These are phyloP conservation scores for Sebastiscus tertius DNA, from an alignment of 2,797 vertebrate genomes.

Conservation along the genomic window DNA sequence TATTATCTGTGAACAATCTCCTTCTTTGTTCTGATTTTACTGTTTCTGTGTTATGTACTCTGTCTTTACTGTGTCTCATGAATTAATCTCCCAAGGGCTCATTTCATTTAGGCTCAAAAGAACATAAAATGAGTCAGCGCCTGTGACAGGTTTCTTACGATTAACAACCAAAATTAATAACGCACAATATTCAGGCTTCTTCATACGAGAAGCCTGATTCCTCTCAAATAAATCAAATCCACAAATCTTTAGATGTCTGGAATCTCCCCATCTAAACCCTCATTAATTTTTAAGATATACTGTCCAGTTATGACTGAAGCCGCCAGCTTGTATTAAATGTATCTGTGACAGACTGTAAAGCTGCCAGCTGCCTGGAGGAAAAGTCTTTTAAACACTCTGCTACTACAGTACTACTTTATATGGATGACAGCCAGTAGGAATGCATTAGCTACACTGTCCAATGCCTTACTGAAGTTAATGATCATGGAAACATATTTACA, in stretches of 20 bases:
- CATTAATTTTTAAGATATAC: background rate
- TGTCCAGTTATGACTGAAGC: background rate
- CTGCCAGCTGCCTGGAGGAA: background rate
- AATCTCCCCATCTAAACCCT: background rate
- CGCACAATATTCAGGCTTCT: background rate
- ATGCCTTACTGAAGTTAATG: background rate
- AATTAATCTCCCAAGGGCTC: background rate
- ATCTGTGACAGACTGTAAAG: background rate
- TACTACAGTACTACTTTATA: background rate
- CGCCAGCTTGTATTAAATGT: background rate
- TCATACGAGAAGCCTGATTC: background rate
- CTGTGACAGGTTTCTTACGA: background rate
- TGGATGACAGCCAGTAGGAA: background rate
- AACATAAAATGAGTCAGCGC: background rate
- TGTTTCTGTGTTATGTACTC: background rate
- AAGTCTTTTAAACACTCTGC: background rate
- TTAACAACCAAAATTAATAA: background rate
- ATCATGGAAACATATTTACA: background rate
- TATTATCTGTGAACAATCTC: constrained; percentile 1
- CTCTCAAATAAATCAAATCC: background rate
- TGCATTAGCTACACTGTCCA: background rate
- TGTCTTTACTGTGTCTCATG: background rate
- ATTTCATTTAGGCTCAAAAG: background rate
- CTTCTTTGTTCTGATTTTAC: background rate
- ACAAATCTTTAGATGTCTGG: background rate